Conservation (phyloP, 2,797 vertebrate species). For the Eospalax fontanierii region DNA sequence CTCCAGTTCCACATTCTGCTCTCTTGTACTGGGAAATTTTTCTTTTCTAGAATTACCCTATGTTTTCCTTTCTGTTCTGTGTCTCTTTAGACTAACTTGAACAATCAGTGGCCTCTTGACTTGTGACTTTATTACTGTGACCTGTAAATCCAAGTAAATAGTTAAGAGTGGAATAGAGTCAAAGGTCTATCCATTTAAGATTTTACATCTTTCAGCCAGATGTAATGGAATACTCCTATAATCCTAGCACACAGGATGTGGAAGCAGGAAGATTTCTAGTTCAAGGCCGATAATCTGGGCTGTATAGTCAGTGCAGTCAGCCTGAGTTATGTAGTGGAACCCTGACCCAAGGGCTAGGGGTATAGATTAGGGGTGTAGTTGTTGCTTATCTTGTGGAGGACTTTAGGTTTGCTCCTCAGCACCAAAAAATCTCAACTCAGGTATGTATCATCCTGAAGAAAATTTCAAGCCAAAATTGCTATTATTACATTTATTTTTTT, state of each 20-base stretch:
- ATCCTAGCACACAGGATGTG: neutral
- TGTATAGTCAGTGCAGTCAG: neutral
- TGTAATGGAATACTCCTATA: neutral
- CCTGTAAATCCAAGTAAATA: slow-evolving; percentile 24
- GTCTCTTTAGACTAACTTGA: neutral
- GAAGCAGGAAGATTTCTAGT: neutral
- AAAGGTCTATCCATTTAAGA: slow-evolving; percentile 41
- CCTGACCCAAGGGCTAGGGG: neutral
- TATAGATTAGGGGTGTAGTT: neutral
- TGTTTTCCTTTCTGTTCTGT: neutral
- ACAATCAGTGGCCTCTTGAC: neutral
- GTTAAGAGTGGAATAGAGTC: neutral
- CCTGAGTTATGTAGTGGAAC: neutral
- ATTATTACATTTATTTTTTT: slow-evolving; percentile 52
- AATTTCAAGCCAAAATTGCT: slow-evolving; percentile 45
- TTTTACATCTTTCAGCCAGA: neutral
- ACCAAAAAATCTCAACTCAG: neutral
- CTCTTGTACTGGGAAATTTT: slow-evolving; percentile 28
- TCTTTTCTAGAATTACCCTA: neutral
- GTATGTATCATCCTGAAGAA: neutral
- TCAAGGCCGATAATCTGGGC: neutral
- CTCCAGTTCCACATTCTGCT: neutral
- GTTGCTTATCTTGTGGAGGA: neutral
- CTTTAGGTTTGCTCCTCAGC: neutral
- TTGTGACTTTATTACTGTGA: slow-evolving; percentile 39